Evolutionary conservation across 1,140 invertebrate genomes (phyloP).

Genomic region (Tetranychus urticae): DNA sequence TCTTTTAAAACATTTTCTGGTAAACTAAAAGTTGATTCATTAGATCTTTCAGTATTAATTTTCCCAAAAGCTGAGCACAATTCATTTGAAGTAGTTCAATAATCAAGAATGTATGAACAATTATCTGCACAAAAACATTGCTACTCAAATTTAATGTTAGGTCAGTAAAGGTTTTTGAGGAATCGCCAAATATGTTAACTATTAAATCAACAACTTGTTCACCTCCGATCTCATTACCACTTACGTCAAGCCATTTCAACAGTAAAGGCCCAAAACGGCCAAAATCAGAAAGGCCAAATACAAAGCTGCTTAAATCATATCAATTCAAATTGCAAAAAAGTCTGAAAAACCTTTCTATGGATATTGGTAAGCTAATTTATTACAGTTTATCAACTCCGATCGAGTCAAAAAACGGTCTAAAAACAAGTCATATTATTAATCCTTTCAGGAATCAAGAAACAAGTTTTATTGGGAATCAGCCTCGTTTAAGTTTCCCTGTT

Average conservation of each 20-base stretch:
- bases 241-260: slow-evolving; percentile 13
- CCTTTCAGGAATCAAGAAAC: no score
- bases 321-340: no score
- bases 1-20: not conserved
- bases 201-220: slow-evolving; percentile 1
- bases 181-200: not conserved
- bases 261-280: no score
- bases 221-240: slow-evolving; percentile 10
- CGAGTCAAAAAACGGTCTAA: no score
- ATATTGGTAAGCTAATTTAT: no score
- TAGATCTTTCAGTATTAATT: not conserved
- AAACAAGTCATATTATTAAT: no score
- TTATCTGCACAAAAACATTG: slow-evolving; percentile 3
- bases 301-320: no score
- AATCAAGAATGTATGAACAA: not conserved
- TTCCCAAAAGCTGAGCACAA: not conserved
- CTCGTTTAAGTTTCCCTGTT: no score
- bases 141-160: slow-evolving; percentile 2
- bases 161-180: not conserved
- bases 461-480: no score
- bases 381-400: no score
- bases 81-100: not conserved
- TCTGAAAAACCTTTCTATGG: no score
- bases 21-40: not conserved
- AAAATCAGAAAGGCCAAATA: no score